These are phyloP conservation scores for Turnix velox DNA, from an alignment of 2,113 vertebrate species.

Conservation along the genomic window DNA sequence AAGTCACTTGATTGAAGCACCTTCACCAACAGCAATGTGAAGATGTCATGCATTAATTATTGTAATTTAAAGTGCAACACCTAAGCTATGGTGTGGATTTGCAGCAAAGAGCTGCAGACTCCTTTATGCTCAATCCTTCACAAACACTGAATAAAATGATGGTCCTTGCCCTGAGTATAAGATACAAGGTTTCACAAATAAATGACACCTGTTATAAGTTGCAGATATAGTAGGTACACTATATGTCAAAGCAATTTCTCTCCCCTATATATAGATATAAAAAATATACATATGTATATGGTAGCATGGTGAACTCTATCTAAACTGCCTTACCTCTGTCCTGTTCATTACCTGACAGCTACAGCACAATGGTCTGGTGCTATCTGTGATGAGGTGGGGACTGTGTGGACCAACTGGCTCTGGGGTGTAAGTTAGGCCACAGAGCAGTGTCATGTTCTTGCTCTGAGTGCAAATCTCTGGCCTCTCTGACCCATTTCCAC, in stretches of 20 bases:
- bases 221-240: not conserved
- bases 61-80: not conserved
- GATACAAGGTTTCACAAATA: not conserved
- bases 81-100: not conserved
- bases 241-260: not conserved
- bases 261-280: not conserved
- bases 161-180: not conserved
- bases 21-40: not conserved
- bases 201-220: not conserved
- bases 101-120: not conserved
- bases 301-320: not conserved
- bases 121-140: not conserved
- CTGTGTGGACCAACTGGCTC: not conserved
- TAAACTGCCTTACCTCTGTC: not conserved
- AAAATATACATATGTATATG: not conserved
- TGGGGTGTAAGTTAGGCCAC: not conserved
- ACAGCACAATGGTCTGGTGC: not conserved
- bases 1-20: not conserved
- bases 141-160: not conserved
- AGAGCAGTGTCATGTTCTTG: rapidly evolving
- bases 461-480: not conserved
- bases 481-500: rapidly evolving
- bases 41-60: not conserved
- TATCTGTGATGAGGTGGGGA: not conserved
- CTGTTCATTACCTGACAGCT: not conserved